Evolutionary conservation across 2,113 vertebrate species (phyloP).

Genomic region (Oxyruncus cristatus): DNA sequence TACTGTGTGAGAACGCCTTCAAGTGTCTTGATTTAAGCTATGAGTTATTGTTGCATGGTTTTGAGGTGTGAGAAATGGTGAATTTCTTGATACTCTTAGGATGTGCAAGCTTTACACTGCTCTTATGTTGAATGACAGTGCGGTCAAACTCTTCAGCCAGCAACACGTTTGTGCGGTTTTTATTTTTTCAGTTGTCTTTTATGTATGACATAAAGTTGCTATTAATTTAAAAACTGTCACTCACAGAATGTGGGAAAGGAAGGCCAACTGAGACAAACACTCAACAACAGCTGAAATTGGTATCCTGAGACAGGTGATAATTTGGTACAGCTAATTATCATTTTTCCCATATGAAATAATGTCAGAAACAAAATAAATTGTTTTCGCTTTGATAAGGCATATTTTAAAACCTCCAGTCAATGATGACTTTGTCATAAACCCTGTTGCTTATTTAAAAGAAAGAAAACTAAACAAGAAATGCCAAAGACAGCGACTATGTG

Average conservation of each 20-base stretch:
- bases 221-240: constrained; percentile 73
- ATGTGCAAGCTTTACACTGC: background rate
- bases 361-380: constrained; percentile 42
- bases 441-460: background rate
- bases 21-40: constrained; percentile 7
- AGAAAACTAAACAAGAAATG: background rate
- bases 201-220: constrained; percentile 45
- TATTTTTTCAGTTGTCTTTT: constrained; percentile 16
- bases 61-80: background rate
- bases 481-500: background rate
- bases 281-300: background rate
- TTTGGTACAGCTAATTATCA: constrained; percentile 66
- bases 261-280: constrained; percentile 44
- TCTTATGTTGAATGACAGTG: constrained; percentile 38
- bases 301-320: constrained; percentile 57
- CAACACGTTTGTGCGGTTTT: constrained; percentile 6
- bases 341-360: constrained; percentile 45
- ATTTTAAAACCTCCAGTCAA: background rate
- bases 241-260: constrained; percentile 39
- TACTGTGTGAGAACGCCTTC: background rate
- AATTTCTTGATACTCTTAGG: constrained; percentile 21
- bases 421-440: background rate
- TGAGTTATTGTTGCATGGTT: constrained; percentile 37
- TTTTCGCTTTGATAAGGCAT: constrained; percentile 30
- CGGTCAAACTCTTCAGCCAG: constrained; percentile 7